phyloP scores from a whole-genome alignment of 2,113 vertebrate genomes.

The Gobio gobio region DNA sequence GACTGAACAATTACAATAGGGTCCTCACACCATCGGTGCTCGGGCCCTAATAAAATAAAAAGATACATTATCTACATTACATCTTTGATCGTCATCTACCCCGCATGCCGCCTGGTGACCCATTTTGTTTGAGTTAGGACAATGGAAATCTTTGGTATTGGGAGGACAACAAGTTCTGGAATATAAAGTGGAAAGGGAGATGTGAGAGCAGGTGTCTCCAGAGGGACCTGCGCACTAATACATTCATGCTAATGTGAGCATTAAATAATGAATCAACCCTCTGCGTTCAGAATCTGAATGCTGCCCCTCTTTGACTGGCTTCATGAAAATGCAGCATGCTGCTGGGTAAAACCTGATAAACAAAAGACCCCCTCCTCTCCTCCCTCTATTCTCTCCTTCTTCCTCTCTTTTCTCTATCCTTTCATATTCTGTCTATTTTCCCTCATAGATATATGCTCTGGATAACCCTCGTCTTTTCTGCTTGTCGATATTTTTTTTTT shows the following conservation, averaged over 20 bases:
- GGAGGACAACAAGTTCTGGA: conserved; percentile 31
- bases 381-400: background rate
- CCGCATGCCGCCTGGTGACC: background rate
- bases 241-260: conserved; percentile 58
- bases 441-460: background rate
- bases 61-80: background rate
- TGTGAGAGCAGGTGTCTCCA: conserved; percentile 42
- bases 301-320: conserved; percentile 34
- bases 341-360: conserved; percentile 33
- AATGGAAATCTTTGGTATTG: conserved; percentile 31
- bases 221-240: conserved; percentile 43
- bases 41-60: too few species aligned
- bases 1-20: too few species aligned
- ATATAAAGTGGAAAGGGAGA: conserved; percentile 25
- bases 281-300: conserved; percentile 49
- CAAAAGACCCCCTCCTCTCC: background rate
- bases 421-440: background rate
- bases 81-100: conserved; percentile 24
- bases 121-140: conserved; percentile 21
- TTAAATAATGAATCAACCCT: conserved; percentile 59
- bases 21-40: too few species aligned
- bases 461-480: background rate
- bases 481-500: background rate
- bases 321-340: conserved; percentile 45
- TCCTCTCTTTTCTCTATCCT: background rate